Evolutionary conservation across 2,888 invertebrate species (phyloP).

Genomic region (Acheta domesticus): DNA sequence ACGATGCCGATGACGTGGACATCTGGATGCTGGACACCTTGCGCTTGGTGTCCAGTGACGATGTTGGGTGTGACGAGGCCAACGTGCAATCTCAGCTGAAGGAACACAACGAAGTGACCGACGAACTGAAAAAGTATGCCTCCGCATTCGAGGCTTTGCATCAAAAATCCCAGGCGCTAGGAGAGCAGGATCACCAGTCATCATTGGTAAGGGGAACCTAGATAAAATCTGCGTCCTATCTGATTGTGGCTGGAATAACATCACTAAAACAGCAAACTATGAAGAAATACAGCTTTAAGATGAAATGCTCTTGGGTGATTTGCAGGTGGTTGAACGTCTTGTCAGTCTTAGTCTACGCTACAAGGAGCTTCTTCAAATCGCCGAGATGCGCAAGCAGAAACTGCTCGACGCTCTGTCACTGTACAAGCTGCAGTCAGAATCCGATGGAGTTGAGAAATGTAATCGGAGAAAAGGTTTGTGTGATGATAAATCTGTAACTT

Average conservation of each 20-base stretch:
- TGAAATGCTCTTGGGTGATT: background rate
- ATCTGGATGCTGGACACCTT: conserved; percentile 98
- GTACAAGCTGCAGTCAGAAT: conserved; percentile 95
- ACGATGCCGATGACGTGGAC: conserved; percentile 98
- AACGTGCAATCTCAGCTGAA: conserved; percentile 96
- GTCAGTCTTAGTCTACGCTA: conserved; percentile 90
- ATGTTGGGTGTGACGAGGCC: conserved; percentile 95
- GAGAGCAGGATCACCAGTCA: conserved; percentile 75
- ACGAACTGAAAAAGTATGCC: conserved; percentile 92
- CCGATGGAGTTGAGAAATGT: conserved; percentile 99
- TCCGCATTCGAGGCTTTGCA: conserved; percentile 89
- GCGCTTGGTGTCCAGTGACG: conserved; percentile 93
- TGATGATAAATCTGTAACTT: background rate
- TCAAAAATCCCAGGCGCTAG: conserved; percentile 78
- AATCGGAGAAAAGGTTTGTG: conserved; percentile 86
- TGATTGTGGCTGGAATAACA: background rate
- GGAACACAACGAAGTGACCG: conserved; percentile 97
- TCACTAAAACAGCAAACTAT: background rate
- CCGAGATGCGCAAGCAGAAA: conserved; percentile 94
- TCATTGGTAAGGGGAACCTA: conserved; percentile 51
- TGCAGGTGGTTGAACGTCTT: conserved; percentile 75
- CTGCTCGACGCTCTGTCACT: conserved; percentile 93
- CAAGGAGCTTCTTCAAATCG: conserved; percentile 90
- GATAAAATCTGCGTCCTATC: background rate
- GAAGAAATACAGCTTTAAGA: background rate